Evolutionary conservation across 2,113 vertebrate genomes (phyloP), one percentile per base, ranked within the genome.

Genomic region (Seriola aureovittata): DNA sequence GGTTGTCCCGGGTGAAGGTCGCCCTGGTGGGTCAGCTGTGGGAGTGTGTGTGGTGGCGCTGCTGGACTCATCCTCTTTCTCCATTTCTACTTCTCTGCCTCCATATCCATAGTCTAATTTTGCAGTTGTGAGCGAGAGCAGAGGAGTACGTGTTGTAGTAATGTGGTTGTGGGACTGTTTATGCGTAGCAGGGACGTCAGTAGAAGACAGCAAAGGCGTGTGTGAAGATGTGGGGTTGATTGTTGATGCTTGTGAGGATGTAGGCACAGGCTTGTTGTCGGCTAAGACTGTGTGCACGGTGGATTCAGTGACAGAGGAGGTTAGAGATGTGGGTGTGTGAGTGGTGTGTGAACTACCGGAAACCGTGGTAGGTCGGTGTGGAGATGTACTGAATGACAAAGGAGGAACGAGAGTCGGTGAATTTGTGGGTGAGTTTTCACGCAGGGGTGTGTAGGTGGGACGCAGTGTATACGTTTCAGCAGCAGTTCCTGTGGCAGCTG

Each of bases 101-200:
- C 38, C n/a, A 54, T 32, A 55, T 5, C 54, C 64, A 38, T 66
- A 5, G 68, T 81, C 55, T 10, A 80, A 55, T 29, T n/a, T 78
- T 52, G 23, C 10, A 52, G 84, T 65, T 46, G 65, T 73, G n/a
- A 59, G 13, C 4, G 73, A 58, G 46, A 32, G 32, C 25, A 17
- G 17, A n/a, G 83, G 14, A 8, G 65, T 29, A 0, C 21, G 70
- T 9, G 78, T 11, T 17, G 85, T 52, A 4, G 68, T 80, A 1
- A 46, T 12, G 25, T 42, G 11, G 34, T 11, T 6, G 1, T 71
- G 71, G 4, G 59, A 1, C 25, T 69, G 73, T 67, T 76, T 40
- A 19, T 13, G 17, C 14, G 70, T 79, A 9, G 78, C 38, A 16
- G 57, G 50, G 10, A 14, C 25, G 2, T n/a, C 14, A 6, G 83